Evolutionary conservation across 2,113 vertebrate species (phyloP).

Genomic region (Ictalurus furcatus): DNA sequence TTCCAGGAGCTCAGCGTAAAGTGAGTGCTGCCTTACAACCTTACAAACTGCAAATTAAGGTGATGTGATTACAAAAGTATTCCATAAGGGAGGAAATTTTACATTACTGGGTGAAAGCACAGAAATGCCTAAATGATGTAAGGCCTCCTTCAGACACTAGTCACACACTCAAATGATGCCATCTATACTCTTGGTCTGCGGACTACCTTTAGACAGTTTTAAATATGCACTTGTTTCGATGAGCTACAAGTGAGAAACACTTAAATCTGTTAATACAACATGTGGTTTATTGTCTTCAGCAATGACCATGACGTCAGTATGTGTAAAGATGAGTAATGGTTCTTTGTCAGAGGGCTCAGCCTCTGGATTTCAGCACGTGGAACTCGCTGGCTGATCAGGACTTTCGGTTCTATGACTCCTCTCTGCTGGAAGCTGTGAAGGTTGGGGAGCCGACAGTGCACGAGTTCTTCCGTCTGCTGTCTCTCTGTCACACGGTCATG

Average conservation of each 20-base stretch:
- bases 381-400: slow-evolving; percentile 84
- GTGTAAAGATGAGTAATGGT: background rate
- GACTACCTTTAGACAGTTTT: too few species aligned
- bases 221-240: background rate
- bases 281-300: background rate
- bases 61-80: background rate
- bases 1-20: slow-evolving; percentile 76
- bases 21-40: slow-evolving; percentile 61
- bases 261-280: background rate
- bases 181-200: too few species aligned
- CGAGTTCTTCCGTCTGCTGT: slow-evolving; percentile 86
- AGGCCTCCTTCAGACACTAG: background rate
- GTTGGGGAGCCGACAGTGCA: slow-evolving; percentile 65
- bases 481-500: slow-evolving; percentile 94
- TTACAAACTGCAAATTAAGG: background rate
- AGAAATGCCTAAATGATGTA: background rate
- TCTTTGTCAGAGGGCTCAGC: slow-evolving; percentile 67
- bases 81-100: background rate
- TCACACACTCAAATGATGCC: background rate
- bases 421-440: slow-evolving; percentile 80
- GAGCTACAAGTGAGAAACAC: background rate
- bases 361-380: slow-evolving; percentile 85
- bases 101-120: background rate
- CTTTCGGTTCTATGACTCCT: slow-evolving; percentile 88
- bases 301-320: background rate